Conservation (phyloP, 2,797 vertebrate genomes). For the Balearica regulorum region DNA sequence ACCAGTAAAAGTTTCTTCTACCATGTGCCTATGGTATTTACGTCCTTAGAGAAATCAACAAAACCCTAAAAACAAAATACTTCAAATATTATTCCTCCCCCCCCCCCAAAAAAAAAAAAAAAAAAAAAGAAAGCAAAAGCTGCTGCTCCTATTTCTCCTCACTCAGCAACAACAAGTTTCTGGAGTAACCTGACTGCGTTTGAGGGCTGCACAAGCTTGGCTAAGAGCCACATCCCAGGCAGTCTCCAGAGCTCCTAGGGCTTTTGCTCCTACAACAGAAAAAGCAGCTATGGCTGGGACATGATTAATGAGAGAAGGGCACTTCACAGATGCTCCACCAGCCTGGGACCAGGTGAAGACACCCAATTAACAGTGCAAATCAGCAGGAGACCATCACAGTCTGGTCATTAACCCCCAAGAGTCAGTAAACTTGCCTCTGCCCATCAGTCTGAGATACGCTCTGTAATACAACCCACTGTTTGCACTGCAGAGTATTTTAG, state of each 20-base stretch:
- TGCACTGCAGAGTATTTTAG: background rate
- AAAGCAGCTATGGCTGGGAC: background rate
- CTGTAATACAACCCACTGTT: background rate
- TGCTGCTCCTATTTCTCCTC: background rate
- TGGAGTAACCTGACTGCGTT: background rate
- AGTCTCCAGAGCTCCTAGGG: background rate
- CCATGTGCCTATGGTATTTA: background rate
- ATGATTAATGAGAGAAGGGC: background rate
- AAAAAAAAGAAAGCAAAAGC: background rate
- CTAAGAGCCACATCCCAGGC: background rate
- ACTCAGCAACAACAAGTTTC: background rate
- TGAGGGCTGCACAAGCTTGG: background rate
- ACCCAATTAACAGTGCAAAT: background rate
- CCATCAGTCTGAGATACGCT: background rate
- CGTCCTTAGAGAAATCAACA: background rate
- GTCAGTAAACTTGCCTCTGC: background rate
- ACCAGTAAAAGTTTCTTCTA: background rate
- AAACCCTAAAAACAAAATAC: background rate
- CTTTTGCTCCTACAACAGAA: background rate
- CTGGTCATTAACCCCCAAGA: background rate
- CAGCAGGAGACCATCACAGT: background rate
- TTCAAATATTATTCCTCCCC: background rate
- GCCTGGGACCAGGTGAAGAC: background rate
- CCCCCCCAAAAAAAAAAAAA: fast-evolving
- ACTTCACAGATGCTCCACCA: background rate